A percentile compares a stretch with the other conserved stretches of the same genome.
phyloP scores from a whole-genome alignment of 2,113 vertebrate genomes.

The Paralichthys olivaceus region DNA sequence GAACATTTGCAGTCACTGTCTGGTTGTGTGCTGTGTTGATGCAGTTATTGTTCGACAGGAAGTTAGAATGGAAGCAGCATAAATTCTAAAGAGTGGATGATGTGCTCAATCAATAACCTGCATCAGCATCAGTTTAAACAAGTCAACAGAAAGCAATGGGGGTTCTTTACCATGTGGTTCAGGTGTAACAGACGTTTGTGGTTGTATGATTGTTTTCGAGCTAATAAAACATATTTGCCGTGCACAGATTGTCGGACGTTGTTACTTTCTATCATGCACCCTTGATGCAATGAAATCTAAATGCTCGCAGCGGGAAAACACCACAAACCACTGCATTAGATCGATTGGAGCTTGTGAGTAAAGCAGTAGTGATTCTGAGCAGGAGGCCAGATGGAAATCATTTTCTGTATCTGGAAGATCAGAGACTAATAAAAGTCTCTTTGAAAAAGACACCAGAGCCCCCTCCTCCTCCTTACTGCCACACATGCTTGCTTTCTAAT shows the following conservation, averaged over 20 bases:
- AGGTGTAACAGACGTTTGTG: not conserved
- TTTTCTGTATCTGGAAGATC: slow-evolving; percentile 23
- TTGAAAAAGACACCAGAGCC: slow-evolving; percentile 15
- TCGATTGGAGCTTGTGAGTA: slow-evolving; percentile 6
- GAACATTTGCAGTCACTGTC: slow-evolving; percentile 17
- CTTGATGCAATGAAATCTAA: not conserved
- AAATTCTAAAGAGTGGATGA: slow-evolving; percentile 27
- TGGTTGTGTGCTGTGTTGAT: slow-evolving; percentile 8
- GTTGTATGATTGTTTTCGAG: not conserved
- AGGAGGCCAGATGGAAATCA: slow-evolving; percentile 8
- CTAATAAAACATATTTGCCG: slow-evolving; percentile 6
- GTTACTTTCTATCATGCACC: slow-evolving; percentile 4
- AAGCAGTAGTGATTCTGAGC: slow-evolving; percentile 2
- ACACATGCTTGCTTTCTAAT: not conserved
- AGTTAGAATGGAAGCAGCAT: slow-evolving; percentile 19
- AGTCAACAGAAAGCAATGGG: slow-evolving; percentile 23
- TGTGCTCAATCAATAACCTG: slow-evolving; percentile 35
- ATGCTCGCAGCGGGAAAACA: slow-evolving; percentile 1
- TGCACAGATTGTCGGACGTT: slow-evolving; percentile 16
- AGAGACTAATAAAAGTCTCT: slow-evolving; percentile 11
- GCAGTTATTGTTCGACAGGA: slow-evolving; percentile 20
- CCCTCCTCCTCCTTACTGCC: not conserved
- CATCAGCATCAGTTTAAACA: slow-evolving; percentile 17
- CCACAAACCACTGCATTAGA: slow-evolving; percentile 8
- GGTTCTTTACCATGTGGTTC: not conserved